Percentiles rank a stretch among this genome's conserved stretches.
These are phyloP conservation scores for Alaudala cheleensis DNA, from an alignment of 2,113 vertebrate genomes.

Conservation along the genomic window DNA sequence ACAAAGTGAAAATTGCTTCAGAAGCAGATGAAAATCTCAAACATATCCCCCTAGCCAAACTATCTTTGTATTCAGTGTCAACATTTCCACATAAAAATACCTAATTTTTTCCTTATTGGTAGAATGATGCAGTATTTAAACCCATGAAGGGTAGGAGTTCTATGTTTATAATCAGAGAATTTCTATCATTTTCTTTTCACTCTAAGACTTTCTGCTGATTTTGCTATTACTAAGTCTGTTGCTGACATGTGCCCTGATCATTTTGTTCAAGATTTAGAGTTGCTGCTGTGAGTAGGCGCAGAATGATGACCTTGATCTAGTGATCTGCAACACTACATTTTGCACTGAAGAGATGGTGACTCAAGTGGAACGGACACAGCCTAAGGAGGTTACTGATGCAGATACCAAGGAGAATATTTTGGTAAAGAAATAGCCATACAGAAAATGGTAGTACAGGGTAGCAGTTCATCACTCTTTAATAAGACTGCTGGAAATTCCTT, in stretches of 20 bases:
- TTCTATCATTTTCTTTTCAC: background rate
- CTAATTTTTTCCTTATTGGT: background rate
- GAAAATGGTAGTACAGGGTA: background rate
- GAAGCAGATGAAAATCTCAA: background rate
- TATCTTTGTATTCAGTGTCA: background rate
- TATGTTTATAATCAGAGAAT: background rate
- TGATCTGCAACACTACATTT: constrained; percentile 37
- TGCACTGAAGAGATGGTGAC: constrained; percentile 32
- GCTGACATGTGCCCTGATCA: background rate
- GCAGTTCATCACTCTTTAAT: background rate
- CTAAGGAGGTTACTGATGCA: constrained; percentile 43
- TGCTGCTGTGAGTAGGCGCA: constrained; percentile 23
- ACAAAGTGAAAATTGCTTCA: background rate
- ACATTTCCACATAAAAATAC: background rate
- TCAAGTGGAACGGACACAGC: constrained; percentile 45
- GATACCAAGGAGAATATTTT: background rate
- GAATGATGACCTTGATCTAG: constrained; percentile 53
- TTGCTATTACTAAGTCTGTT: constrained; percentile 10
- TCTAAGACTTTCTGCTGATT: constrained; percentile 10
- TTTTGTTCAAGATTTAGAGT: constrained; percentile 40
- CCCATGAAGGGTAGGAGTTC: background rate
- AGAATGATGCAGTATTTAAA: background rate
- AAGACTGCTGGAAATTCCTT: background rate
- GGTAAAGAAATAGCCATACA: background rate
- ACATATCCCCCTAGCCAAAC: fast-evolving